Evolutionary conservation across 30 jellyfish, hydroid and myxozoan species (phyloP).

Genomic region (Rhopilema esculentum): DNA sequence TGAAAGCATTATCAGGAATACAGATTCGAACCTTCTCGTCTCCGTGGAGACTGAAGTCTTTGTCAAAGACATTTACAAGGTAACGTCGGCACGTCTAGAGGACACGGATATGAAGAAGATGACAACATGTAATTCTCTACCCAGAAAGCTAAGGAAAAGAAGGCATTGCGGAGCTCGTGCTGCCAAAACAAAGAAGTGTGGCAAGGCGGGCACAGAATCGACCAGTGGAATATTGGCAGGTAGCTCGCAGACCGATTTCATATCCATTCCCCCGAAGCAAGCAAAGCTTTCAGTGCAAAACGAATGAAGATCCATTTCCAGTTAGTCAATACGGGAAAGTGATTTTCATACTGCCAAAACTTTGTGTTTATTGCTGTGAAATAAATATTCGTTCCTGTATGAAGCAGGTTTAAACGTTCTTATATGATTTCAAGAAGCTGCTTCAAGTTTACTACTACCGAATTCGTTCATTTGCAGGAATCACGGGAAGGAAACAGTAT

Average conservation of each 20-base stretch:
- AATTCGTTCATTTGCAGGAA: too few species aligned
- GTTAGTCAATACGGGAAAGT: not conserved
- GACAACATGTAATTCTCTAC: not conserved
- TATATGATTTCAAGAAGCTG: too few species aligned
- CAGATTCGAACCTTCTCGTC: slow-evolving; percentile 17
- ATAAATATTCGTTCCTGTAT: not conserved
- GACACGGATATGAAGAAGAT: not conserved
- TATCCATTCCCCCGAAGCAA: not conserved
- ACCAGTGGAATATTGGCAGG: not conserved
- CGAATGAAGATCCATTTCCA: not conserved
- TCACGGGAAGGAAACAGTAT: too few species aligned
- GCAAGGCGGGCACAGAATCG: not conserved
- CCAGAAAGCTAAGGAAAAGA: not conserved
- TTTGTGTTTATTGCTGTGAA: not conserved
- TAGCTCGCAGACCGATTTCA: not conserved
- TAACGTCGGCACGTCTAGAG: slow-evolving; percentile 21
- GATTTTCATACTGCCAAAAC: not conserved
- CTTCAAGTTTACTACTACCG: too few species aligned
- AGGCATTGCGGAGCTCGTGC: not conserved
- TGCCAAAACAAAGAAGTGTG: not conserved
- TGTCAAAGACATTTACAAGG: slow-evolving; percentile 39
- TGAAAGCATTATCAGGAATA: slow-evolving; percentile 29
- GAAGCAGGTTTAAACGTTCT: too few species aligned
- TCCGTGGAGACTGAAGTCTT: slow-evolving; percentile 42
- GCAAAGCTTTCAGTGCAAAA: not conserved